Evolutionary conservation across 37 sponge, comb jelly and placozoan genomes (phyloP), one percentile per base, ranked within the genome.

Genomic region (Halichondria panicea): DNA sequence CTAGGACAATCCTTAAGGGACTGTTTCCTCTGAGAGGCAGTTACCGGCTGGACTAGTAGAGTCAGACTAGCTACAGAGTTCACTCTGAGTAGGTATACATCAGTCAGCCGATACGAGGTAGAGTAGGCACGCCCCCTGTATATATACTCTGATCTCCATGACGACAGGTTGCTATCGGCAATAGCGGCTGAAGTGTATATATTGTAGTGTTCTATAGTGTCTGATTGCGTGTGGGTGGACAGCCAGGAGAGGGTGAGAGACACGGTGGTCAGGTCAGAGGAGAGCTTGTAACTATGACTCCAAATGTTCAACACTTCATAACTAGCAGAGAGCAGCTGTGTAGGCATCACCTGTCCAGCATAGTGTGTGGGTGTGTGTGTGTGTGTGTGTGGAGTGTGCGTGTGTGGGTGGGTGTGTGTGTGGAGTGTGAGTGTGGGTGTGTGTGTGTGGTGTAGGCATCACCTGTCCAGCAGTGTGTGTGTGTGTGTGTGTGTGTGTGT

Each of bases 141-240:
- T 11, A 66, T 44, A 32, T 56, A 65, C 1, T 73, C 67, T 12
- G 75, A 73, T 58, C 66, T 66, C 83, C 83, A 82, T 0, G 54
- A 8, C 43, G 62, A 12, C 0, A 11, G 24, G 40, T 42, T 32
- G 19, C 15, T 28, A n/a, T 67, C 53, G 18, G 27, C 76, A 22
- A 64, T 38, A 1, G 67, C 43, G 33, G 45, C 32, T 0, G 55
- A 39, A 25, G 32, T 15, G 63, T 89, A 89, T 42, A 89, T 78
- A 43, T 89, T 89, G 80, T 58, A 66, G 63, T 89, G 84, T 18
- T 79, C 76, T 15, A 83, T 75, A 27, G 84, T 79, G 59, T 89
- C 89, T 24, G 34, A 28, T 32, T 63, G 56, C 40, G 63, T 57
- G 69, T 72, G 41, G 22, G 43, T 11, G 4, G 41, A 33, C 31